phyloP scores from a whole-genome alignment of 2,888 invertebrate species.

The Cinara cedri region DNA sequence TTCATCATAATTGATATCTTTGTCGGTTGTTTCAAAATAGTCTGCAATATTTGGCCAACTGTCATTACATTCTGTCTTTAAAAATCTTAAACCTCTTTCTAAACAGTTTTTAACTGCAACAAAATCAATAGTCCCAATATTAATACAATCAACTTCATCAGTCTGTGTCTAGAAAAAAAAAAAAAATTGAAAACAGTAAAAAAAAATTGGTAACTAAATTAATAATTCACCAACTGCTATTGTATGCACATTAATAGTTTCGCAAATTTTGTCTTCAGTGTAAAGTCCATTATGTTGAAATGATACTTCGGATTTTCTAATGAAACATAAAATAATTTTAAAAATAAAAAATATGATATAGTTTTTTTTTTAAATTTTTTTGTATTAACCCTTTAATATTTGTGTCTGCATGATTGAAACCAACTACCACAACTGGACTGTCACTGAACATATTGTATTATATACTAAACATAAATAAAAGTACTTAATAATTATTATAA shows the following conservation, averaged over 20 bases:
- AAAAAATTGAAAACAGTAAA: background rate
- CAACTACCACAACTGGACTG: conserved; percentile 6
- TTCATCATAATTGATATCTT: background rate
- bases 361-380: background rate
- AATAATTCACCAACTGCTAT: background rate
- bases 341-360: background rate
- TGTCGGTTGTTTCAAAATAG: conserved; percentile 2
- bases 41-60: conserved; percentile 12
- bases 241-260: conserved; percentile 27
- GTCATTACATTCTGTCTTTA: conserved; percentile 15
- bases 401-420: conserved; percentile 25
- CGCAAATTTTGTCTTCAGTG: conserved; percentile 17
- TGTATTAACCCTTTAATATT: conserved; percentile 19
- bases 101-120: conserved; percentile 19
- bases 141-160: background rate
- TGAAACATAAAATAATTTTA: background rate
- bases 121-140: background rate
- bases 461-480: background rate
- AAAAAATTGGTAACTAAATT: background rate
- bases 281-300: conserved; percentile 22
- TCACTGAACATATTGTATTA: conserved; percentile 38
- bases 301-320: conserved; percentile 20
- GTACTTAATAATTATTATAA: background rate
- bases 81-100: conserved; percentile 17
- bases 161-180: conserved; percentile 36